Evolutionary conservation across 2,797 vertebrate species (phyloP).

Genomic region (Melanotaenia pygmaea): DNA sequence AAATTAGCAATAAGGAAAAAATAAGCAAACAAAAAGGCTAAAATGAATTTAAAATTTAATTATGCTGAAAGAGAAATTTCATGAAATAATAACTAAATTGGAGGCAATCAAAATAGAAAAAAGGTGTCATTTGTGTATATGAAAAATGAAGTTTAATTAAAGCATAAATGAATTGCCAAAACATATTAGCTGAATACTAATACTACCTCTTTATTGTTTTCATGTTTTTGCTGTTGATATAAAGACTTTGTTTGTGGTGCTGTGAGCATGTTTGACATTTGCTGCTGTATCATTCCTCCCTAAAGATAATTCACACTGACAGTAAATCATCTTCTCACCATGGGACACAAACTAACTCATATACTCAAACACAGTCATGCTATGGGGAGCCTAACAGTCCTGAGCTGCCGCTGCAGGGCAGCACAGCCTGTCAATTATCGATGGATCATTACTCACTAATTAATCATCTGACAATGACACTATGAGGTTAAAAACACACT

Average conservation of each 20-base stretch:
- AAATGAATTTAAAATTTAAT: not conserved
- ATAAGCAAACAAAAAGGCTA: not conserved
- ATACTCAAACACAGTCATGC: conserved; percentile 18
- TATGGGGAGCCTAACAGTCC: conserved; percentile 1
- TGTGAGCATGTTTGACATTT: conserved; percentile 44
- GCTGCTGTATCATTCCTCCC: conserved; percentile 13
- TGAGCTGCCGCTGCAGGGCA: conserved; percentile 12
- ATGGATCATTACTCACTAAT: conserved; percentile 8
- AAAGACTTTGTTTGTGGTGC: not conserved
- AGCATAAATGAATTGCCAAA: not conserved
- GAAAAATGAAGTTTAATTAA: not conserved
- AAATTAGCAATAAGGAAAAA: not conserved
- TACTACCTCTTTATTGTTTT: not conserved
- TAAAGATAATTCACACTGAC: conserved; percentile 37
- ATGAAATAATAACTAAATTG: not conserved
- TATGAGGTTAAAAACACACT: not conserved
- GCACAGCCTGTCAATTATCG: conserved; percentile 5
- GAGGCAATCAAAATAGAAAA: not conserved
- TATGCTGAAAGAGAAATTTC: not conserved
- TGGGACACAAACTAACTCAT: conserved; percentile 17
- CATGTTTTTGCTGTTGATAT: not conserved
- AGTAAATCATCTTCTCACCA: conserved; percentile 22
- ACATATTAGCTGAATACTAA: not conserved
- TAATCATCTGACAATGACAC: conserved; percentile 4
- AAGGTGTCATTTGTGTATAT: not conserved